Percentiles rank a stretch among this genome's conserved stretches.
phyloP scores from a whole-genome alignment of 2,888 invertebrate genomes.

The Thalpophila matura region DNA sequence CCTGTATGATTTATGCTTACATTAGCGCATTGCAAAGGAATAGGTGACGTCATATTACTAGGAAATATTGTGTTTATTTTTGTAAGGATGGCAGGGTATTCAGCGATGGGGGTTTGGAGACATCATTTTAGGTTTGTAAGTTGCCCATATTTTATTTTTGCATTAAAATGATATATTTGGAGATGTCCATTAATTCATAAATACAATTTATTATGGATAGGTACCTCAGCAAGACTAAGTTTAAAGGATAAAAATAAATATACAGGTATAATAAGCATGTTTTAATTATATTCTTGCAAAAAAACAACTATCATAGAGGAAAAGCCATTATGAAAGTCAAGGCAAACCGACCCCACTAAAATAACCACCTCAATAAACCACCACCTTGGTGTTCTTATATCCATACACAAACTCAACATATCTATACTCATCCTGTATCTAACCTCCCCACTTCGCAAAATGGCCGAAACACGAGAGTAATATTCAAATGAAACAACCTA shows the following conservation, averaged over 20 bases:
- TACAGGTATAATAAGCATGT: no score
- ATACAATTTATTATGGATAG: no score
- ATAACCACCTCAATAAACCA: background rate
- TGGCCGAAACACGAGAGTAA: conserved; percentile 31
- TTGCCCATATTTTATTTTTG: no score
- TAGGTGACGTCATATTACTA: conserved; percentile 62
- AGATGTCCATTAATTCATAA: no score
- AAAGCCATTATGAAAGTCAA: no score
- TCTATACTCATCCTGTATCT: background rate
- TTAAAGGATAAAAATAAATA: no score
- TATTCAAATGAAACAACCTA: conserved; percentile 59
- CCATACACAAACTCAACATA: background rate
- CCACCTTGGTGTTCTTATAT: background rate
- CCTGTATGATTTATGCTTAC: conserved; percentile 83
- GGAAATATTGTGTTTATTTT: conserved; percentile 59
- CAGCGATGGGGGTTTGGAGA: background rate
- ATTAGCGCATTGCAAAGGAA: conserved; percentile 81
- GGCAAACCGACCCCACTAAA: background rate
- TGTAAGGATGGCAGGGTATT: background rate
- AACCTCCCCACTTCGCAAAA: background rate
- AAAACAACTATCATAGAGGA: no score
- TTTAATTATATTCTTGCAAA: no score
- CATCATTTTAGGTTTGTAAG: background rate
- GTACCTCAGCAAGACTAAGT: no score
- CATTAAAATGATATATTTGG: no score